Base-by-base conservation (phyloP, 92 coral and sea anemone species). In the Zoanthus solanderi region DNA sequence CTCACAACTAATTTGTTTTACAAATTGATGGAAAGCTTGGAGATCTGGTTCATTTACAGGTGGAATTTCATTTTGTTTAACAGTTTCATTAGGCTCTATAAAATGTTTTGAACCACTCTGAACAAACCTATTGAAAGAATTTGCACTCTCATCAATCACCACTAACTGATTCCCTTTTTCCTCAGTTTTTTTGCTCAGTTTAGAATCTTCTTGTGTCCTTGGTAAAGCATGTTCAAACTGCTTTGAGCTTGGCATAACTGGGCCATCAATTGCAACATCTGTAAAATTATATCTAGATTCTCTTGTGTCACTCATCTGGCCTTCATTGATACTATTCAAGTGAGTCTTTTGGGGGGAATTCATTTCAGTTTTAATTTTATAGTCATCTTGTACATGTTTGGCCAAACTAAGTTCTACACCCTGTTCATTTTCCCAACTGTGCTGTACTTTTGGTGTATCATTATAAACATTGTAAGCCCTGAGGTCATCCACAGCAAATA, bases 1-100 rank as follows among this genome's bases (percentile, higher is more conserved):
- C 15, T 81, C 85, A 65, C 37, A 6, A 11, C 74, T 66, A 15
- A 66, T 28, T 66, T 81, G 61, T 9, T 68, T 81, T 52, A 66
- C 85, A 67, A 81, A 81, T 0, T 67, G 66, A 81, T 66, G 13
- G 29, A 66, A 81, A 30, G 30, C 65, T 8, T 28, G 85, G 65
- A 81, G 47, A 7, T 81, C 76, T 81, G 76, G 10, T 44, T 67
- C 45, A 14, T 47, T 50, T 45, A 45, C 18, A 23, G 8, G 18
- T 14, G 3, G 18, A 31, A 9, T 61, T 61, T 79, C 74, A 9
- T 29, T 18, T 66, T 52, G 45, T 65, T 65, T 65, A 8, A 12
- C 17, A 6, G 7, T 46, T 15, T 75, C 28, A 12, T 5, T 5
- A 65, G 46, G 53, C 11, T 28, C 17, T 15, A 37, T 73, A 63